Evolutionary conservation across 2,113 vertebrate genomes (phyloP), one percentile per base, ranked within the genome.

Genomic region (Pterophyllum scalare): DNA sequence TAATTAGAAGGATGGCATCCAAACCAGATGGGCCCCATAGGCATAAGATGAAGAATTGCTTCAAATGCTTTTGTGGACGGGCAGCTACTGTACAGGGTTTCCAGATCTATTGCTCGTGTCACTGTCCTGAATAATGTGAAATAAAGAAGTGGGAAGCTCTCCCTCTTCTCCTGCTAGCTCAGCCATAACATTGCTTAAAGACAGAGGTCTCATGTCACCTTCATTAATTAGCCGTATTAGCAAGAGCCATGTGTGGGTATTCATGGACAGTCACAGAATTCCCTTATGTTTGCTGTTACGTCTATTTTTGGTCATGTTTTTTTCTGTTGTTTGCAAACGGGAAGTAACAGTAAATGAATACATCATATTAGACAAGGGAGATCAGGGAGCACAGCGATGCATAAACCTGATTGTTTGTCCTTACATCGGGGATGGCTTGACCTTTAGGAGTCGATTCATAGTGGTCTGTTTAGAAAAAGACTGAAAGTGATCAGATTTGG

Each of bases 151-250:
- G 22, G 80, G 77, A 61, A 85, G 78, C 82, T 12, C 77, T 91
- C 38, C 59, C 58, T 81, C 26, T 87, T 80, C 76, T 56, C 54
- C 82, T 65, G 83, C 85, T 72, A 75, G 75, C 74, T 92, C 77
- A 87, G 84, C 81, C 84, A 70, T 79, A 89, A 75, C 75, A 74
- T 88, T 57, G 86, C 89, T 88, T 7, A 35, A 83, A 92, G 91
- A 85, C 75, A 43, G 80, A 87, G 76, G 82, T 86, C 82, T 86
- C 49, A 31, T 86, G 87, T 83, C 87, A 85, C 81, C 75, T 77
- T 79, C 88, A 93, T 89, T 91, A 92, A 92, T 95, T 91, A 92
- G 77, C 85, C 80, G 84, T 81, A 91, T 92, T 91, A 94, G 79
- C 81, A 58, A 24, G 40, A 82, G 40, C 65, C 19, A 9, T 54